These are phyloP conservation scores for Ciconia maguari DNA, from an alignment of 2,113 vertebrate species.

Conservation along the genomic window DNA sequence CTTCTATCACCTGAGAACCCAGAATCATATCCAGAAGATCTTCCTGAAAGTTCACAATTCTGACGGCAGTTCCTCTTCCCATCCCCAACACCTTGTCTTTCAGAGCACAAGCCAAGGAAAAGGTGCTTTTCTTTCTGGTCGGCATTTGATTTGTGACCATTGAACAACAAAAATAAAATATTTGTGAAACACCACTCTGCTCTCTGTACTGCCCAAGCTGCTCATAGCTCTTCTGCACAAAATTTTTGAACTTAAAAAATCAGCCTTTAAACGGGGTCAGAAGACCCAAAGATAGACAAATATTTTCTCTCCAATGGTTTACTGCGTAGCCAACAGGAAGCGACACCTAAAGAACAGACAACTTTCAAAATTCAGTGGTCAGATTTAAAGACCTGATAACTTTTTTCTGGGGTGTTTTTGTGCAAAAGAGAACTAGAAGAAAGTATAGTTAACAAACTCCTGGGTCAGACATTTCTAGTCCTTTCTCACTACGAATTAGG, in stretches of 20 bases:
- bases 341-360: not conserved
- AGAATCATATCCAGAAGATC: not conserved
- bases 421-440: not conserved
- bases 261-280: not conserved
- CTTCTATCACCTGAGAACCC: not conserved
- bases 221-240: not conserved
- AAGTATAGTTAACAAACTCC: not conserved
- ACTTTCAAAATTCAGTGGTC: not conserved
- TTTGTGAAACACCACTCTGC: not conserved
- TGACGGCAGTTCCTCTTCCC: not conserved
- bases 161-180: not conserved
- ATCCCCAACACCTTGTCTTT: not conserved
- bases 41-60: not conserved
- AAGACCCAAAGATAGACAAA: not conserved
- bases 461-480: slow-evolving; percentile 8
- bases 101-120: not conserved
- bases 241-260: not conserved
- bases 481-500: slow-evolving; percentile 9
- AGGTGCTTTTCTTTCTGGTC: not conserved
- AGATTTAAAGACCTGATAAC: not conserved
- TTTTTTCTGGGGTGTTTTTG: not conserved
- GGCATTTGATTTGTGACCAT: not conserved
- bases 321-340: not conserved
- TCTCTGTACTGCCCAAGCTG: not conserved
- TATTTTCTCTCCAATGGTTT: not conserved